Conservation (phyloP, 2,797 vertebrate species). For the Muraenolepis orangiensis region DNA sequence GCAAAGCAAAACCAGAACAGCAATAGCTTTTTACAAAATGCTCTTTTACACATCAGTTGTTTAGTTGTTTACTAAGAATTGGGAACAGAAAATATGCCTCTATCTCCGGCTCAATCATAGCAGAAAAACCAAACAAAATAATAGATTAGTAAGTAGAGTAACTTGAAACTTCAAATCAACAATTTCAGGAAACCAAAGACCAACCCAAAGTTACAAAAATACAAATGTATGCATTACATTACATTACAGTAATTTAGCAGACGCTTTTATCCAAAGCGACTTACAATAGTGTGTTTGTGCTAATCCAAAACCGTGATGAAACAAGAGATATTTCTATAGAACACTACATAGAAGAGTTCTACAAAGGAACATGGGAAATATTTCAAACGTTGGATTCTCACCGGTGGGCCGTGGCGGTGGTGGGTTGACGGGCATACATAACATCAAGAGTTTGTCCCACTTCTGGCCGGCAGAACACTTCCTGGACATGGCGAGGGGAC, state of each 20-base stretch:
- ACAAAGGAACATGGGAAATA: neutral
- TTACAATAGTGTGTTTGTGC: too few species aligned
- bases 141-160: too few species aligned
- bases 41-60: neutral
- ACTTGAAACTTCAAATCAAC: too few species aligned
- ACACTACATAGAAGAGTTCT: neutral
- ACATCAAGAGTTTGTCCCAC: constrained; percentile 34
- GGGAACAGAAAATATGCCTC: neutral
- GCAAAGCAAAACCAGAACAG: neutral
- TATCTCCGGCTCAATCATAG: too few species aligned
- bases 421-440: accelerated
- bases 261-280: too few species aligned
- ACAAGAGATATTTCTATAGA: neutral
- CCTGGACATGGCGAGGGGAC: constrained; percentile 73
- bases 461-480: constrained; percentile 41
- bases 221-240: too few species aligned
- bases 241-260: too few species aligned
- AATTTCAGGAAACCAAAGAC: neutral
- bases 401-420: neutral
- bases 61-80: neutral
- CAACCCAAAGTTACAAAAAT: too few species aligned
- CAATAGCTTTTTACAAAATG: neutral
- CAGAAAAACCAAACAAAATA: neutral
- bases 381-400: neutral
- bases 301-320: neutral